Evolutionary conservation across 2,113 vertebrate species (phyloP), one percentile per base, ranked within the genome.

Genomic region (Beaufortia kweichowensis): DNA sequence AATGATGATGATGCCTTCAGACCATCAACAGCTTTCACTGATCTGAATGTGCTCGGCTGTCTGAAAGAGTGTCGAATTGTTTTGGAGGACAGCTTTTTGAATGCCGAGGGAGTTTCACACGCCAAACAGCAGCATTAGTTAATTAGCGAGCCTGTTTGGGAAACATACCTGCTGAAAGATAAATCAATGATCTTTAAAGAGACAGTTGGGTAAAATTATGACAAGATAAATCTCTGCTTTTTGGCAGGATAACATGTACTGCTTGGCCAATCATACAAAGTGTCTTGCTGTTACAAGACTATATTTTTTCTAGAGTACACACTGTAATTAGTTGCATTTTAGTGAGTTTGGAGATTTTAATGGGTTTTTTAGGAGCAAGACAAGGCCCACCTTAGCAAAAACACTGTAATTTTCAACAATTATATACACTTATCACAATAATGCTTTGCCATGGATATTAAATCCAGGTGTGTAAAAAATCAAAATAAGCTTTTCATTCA

Each of bases 391-490:
- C 3, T 53, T 21, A 5, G 2, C 14, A 46, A 11, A n/a, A n/a
- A 46, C 4, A 63, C 7, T 61, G 28, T 57, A 57, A 57, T n/a
- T 6, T 31, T 15, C 28, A 61, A 31, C 12, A 8, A 61, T 31
- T 9, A 35, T 62, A 64, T 60, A 21, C 64, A 31, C 4, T 14
- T 21, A 2, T 21, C 15, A n/a, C 61, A 72, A 81, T 81, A 35
- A 60, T 77, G 24, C 29, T 60, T 77, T 28, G 48, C 21, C 14
- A 23, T 19, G 48, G n/a, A n/a, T n/a, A n/a, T n/a, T 72, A 46
- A 59, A 63, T 33, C 28, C 64, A 71, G 21, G 35, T 43, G 55
- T 26, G 0, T 29, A 24, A 63, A 62, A 64, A 78, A 78, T 72
- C 31, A 43, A 71, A 55, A 31, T 21, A 6, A 7, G 31, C n/a